Conservation (phyloP, 2,113 vertebrate genomes). For the Varanus komodoensis region DNA sequence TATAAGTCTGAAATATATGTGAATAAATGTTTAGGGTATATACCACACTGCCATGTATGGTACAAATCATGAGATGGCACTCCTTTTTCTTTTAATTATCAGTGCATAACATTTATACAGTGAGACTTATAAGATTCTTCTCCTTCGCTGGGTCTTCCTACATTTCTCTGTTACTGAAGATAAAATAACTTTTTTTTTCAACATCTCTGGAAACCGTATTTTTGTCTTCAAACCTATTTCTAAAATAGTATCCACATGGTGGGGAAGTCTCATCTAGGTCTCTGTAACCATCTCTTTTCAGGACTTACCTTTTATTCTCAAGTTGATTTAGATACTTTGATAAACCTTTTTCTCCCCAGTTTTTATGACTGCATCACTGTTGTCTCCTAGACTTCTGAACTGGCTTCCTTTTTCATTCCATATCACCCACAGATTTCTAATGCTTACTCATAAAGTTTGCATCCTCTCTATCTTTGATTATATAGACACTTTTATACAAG, state of each 20-base stretch:
- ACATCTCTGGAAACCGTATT: neutral
- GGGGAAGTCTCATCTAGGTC: neutral
- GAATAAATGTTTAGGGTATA: too few relatives aligned
- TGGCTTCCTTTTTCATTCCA: neutral
- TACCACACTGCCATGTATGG: too few relatives aligned
- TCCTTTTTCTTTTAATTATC: too few relatives aligned
- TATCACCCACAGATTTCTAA: too few relatives aligned
- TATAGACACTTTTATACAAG: neutral
- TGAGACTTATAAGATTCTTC: too few relatives aligned
- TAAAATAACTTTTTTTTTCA: neutral
- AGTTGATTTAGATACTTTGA: neutral
- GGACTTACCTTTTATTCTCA: neutral
- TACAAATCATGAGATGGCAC: neutral
- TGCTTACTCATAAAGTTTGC: neutral
- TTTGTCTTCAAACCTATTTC: neutral
- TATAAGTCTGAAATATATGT: too few relatives aligned
- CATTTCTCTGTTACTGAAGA: neutral
- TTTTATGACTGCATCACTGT: neutral
- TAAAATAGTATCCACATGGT: neutral
- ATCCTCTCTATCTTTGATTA: neutral
- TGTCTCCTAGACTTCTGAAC: neutral
- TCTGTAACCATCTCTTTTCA: neutral
- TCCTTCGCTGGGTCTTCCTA: neutral
- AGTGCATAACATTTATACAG: too few relatives aligned
- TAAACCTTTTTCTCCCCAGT: neutral